A percentile compares a stretch with the other conserved stretches of the same genome.
Evolutionary conservation across 2,888 invertebrate genomes (phyloP).

Genomic region (Abrostola tripartita): DNA sequence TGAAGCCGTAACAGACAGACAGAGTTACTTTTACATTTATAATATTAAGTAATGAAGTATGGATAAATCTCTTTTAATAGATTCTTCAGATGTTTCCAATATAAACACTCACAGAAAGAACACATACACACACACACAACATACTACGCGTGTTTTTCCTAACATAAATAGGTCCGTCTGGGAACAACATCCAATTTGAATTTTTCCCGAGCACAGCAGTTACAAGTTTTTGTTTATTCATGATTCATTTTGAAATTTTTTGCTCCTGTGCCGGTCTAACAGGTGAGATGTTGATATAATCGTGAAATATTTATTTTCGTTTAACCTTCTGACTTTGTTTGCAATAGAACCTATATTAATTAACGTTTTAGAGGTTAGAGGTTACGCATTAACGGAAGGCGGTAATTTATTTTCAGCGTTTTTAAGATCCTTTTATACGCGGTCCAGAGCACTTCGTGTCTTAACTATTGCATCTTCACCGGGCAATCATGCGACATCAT

Average conservation of each 20-base stretch:
- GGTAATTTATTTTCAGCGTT: no score
- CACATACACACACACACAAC: no score
- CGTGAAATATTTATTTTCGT: slow-evolving; percentile 7
- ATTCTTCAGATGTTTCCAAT: no score
- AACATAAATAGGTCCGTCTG: slow-evolving; percentile 32
- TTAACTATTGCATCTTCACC: no score
- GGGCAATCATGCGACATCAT: no score
- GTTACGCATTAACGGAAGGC: no score
- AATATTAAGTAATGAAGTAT: no score
- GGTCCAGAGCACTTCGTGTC: no score
- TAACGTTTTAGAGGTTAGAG: background rate
- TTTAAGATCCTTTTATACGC: no score
- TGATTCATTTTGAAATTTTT: slow-evolving; percentile 31
- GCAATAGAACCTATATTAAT: background rate
- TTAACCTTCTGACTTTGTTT: slow-evolving; percentile 7
- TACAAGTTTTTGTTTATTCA: slow-evolving; percentile 44
- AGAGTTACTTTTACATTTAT: no score
- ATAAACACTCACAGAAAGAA: slow-evolving; percentile 3
- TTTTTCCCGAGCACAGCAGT: slow-evolving; percentile 25
- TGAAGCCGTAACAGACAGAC: no score
- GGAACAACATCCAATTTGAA: slow-evolving; percentile 42
- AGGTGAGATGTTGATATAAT: slow-evolving; percentile 1
- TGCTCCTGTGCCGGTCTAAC: slow-evolving; percentile 3
- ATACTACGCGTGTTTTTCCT: slow-evolving; percentile 30
- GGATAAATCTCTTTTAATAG: no score